These are phyloP conservation scores for Corythornis cristatus DNA, from an alignment of 2,113 vertebrate species.

Conservation along the genomic window DNA sequence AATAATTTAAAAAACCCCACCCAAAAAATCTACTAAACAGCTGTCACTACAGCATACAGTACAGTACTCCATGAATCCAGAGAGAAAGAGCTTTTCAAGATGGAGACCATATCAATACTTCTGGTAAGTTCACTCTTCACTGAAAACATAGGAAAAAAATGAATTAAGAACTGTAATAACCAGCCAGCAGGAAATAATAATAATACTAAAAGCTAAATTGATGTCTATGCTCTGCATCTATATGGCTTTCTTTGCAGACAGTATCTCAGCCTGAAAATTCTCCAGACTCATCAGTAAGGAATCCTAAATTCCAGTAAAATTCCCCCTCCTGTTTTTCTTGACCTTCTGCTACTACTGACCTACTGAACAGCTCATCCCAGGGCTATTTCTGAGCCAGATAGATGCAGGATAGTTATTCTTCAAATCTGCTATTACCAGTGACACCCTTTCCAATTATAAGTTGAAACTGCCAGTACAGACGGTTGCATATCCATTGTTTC, in stretches of 20 bases:
- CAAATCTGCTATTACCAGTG: not conserved
- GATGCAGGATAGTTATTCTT: not conserved
- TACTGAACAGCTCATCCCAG: not conserved
- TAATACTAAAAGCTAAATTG: slow-evolving; percentile 22
- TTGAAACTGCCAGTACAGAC: not conserved
- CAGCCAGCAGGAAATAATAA: slow-evolving; percentile 17
- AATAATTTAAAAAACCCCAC: not conserved
- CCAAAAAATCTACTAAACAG: not conserved
- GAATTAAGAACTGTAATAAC: not conserved
- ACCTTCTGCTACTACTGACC: slow-evolving; percentile 2
- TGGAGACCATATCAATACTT: not conserved
- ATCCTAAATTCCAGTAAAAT: slow-evolving; percentile 38
- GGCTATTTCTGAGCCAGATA: not conserved
- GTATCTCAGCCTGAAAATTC: not conserved
- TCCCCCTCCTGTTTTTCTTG: not conserved
- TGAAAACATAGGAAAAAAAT: slow-evolving; percentile 23
- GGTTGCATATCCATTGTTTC: slow-evolving; percentile 9
- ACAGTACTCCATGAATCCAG: not conserved
- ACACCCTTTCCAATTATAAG: not conserved
- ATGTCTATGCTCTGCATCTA: not conserved
- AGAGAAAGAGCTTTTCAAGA: not conserved
- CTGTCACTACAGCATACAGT: not conserved
- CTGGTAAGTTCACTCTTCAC: not conserved
- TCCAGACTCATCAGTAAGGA: slow-evolving; percentile 17
- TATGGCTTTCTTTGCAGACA: not conserved